Evolutionary conservation across 2,797 vertebrate species (phyloP), one percentile per base, ranked within the genome.

Genomic region (Chromis chromis): DNA sequence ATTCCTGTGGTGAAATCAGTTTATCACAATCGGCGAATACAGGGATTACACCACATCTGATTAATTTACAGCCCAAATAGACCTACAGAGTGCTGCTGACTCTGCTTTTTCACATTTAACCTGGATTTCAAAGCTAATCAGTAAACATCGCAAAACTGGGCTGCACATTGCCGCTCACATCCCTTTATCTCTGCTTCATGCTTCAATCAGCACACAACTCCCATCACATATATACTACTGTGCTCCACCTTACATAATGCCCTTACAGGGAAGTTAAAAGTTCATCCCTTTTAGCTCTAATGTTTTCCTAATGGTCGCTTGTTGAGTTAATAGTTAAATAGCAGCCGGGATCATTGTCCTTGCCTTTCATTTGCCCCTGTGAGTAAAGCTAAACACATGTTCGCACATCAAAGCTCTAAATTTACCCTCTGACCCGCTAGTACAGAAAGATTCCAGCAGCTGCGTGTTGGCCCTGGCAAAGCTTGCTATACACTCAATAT

Each of bases 321-420:
- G 85, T 89, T 91, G 86, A 91, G 87, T 86, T 92, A 93, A 93
- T 90, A 78, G 89, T 86, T 83, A 84, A 91, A 90, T 88, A 85
- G 85, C 89, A 88, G 83, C 67, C 78, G 59, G 64, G 77, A 80
- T 87, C 36, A 53, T 77, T 87, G 80, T 88, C 79, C 80, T 80
- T 80, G 75, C 63, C 82, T 90, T 81, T 89, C 70, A 85, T 88
- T 87, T 86, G 77, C 67, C 73, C 67, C 61, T 60, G 40, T 56
- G 64, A 88, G 74, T 81, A 89, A 90, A 92, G 76, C 85, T 79
- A 82, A 91, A 90, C 91, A 91, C 69, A 87, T 90, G 87, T 85
- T 87, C 81, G 84, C 39, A 89, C 88, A 90, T 94, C 87, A 93
- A 93, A 93, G 91, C 63, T 75, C 71, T 52, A 70, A 49, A 84